These are phyloP conservation scores for Escarpia spicata DNA, from an alignment of 2,888 invertebrate genomes.

Conservation along the genomic window DNA sequence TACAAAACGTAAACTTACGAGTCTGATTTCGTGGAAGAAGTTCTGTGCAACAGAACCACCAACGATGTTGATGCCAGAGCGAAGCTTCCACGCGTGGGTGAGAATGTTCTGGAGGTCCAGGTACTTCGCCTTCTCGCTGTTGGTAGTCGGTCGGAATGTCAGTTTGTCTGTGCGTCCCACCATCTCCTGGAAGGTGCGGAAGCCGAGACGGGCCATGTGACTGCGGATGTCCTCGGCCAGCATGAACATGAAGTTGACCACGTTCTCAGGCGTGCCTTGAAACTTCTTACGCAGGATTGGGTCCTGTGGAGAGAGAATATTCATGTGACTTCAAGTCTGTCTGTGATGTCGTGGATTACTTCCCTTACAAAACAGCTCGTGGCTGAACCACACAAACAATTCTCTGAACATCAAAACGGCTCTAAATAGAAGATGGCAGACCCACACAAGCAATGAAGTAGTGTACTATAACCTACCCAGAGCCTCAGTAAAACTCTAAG, in stretches of 20 bases:
- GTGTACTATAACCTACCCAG: too few species aligned
- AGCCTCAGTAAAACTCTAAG: not conserved
- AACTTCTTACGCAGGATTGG: constrained; percentile 94
- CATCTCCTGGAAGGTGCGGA: constrained; percentile 87
- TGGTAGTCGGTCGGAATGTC: constrained; percentile 76
- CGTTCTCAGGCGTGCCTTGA: constrained; percentile 96
- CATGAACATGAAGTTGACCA: constrained; percentile 97
- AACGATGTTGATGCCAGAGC: constrained; percentile 88
- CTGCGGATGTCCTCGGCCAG: constrained; percentile 95
- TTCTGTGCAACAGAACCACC: constrained; percentile 87
- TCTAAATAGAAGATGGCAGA: too few species aligned
- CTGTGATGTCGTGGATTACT: too few species aligned
- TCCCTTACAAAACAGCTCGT: too few species aligned
- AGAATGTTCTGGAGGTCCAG: constrained; percentile 87
- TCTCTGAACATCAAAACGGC: too few species aligned
- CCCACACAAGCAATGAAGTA: too few species aligned
- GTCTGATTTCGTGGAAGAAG: constrained; percentile 62
- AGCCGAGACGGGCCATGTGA: constrained; percentile 91
- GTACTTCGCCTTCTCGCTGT: constrained; percentile 82
- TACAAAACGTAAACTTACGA: constrained; percentile 53
- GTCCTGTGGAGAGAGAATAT: constrained; percentile 70
- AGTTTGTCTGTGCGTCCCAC: constrained; percentile 69
- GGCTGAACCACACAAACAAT: too few species aligned
- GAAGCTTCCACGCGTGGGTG: constrained; percentile 87
- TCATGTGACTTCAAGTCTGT: too few species aligned